Conservation (phyloP, 2,113 vertebrate species). For the Raphicerus campestris region DNA sequence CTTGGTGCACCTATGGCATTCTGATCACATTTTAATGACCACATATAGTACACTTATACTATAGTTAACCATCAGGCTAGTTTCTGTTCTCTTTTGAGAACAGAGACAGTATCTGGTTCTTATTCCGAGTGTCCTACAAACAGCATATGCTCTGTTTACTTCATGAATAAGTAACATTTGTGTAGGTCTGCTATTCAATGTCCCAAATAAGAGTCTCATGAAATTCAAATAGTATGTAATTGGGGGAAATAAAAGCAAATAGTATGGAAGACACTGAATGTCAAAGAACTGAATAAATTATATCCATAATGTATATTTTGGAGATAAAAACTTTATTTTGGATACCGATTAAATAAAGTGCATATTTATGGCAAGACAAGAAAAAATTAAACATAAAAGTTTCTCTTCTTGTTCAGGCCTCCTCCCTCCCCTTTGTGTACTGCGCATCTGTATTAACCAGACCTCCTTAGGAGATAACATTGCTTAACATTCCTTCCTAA, state of each 20-base stretch:
- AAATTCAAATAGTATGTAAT: background rate
- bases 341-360: background rate
- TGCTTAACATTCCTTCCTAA: background rate
- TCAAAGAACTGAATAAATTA: constrained; percentile 5
- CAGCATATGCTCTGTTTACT: background rate
- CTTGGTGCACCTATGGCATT: background rate
- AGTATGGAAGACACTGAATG: background rate
- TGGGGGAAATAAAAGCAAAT: background rate
- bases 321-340: background rate
- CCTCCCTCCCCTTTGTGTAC: background rate
- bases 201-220: background rate
- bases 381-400: background rate
- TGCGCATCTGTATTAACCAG: background rate
- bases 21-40: background rate
- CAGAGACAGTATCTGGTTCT: background rate
- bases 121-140: background rate
- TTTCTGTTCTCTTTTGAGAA: background rate
- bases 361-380: background rate
- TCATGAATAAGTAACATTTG: background rate
- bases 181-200: background rate
- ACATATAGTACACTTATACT: background rate
- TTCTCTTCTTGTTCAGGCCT: background rate
- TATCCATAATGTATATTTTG: background rate
- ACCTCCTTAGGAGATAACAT: background rate
- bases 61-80: background rate